Evolutionary conservation across 1,140 invertebrate genomes (phyloP).

Genomic region (Pogonognathellus flavescens): DNA sequence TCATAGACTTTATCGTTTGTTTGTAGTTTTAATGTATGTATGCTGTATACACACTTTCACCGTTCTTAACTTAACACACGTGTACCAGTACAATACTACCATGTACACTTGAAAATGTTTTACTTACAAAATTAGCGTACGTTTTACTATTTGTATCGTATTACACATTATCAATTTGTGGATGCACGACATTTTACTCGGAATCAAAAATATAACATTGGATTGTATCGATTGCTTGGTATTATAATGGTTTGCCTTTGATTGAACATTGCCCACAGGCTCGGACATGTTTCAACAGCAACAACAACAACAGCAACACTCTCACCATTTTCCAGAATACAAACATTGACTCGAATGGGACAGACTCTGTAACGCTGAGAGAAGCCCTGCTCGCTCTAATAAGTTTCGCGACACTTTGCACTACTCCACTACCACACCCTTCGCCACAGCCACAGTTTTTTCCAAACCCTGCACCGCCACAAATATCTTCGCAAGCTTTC

Average conservation of each 20-base stretch:
- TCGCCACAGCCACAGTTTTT: constrained; percentile 18
- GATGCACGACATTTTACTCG: not conserved
- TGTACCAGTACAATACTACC: no score
- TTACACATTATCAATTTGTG: no score
- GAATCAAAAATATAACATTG: not conserved
- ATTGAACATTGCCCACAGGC: constrained; percentile 54
- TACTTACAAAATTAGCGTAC: no score
- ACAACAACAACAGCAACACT: constrained; percentile 45
- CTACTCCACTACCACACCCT: not conserved
- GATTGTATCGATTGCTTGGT: not conserved
- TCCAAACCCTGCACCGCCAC: constrained; percentile 3
- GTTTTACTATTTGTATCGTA: no score
- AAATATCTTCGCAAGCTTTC: constrained; percentile 25
- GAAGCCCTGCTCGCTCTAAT: constrained; percentile 24
- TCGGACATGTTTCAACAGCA: constrained; percentile 56
- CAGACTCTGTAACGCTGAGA: constrained; percentile 18
- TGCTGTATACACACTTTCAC: no score
- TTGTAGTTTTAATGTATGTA: no score
- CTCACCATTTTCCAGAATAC: constrained; percentile 61
- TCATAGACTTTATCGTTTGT: no score
- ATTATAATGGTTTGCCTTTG: constrained; percentile 7
- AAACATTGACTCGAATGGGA: constrained; percentile 60
- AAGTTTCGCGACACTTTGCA: constrained; percentile 23
- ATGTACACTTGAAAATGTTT: no score
- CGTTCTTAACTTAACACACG: no score